phyloP scores from a whole-genome alignment of 2,113 vertebrate genomes.

The Clarias gariepinus region DNA sequence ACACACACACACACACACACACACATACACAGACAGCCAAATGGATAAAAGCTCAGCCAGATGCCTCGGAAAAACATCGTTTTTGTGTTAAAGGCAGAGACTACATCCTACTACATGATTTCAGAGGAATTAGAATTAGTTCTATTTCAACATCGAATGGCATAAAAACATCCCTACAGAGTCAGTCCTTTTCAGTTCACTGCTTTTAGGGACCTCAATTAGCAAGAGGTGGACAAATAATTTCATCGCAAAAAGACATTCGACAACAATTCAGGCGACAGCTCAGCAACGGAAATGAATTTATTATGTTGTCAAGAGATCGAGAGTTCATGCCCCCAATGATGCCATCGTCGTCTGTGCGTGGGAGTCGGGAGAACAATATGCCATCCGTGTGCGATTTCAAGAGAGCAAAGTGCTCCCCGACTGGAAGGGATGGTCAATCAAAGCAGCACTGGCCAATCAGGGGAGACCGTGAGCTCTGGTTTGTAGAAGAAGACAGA shows the following conservation, averaged over 20 bases:
- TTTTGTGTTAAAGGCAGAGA: constrained; percentile 8
- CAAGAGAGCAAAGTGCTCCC: not conserved
- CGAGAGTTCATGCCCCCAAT: not conserved
- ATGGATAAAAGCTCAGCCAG: constrained; percentile 29
- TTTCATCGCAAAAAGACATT: not conserved
- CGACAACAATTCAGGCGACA: not conserved
- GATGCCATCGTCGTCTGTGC: not conserved
- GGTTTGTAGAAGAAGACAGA: not conserved
- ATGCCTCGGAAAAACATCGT: constrained; percentile 35
- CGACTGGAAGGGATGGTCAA: not conserved
- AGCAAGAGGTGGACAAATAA: not conserved
- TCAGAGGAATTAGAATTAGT: constrained; percentile 5
- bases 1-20: not conserved
- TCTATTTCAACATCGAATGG: not conserved
- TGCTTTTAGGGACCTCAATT: not conserved
- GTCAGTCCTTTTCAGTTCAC: not conserved
- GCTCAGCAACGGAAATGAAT: not conserved
- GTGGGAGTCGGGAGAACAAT: not conserved
- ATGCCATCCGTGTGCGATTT: not conserved
- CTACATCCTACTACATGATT: not conserved
- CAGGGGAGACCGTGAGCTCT: not conserved
- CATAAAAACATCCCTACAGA: not conserved
- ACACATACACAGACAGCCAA: not conserved
- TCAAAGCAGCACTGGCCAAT: not conserved
- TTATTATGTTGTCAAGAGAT: not conserved